Evolutionary conservation across 2,113 vertebrate genomes (phyloP).

Genomic region (Ornithorhynchus anatinus): DNA sequence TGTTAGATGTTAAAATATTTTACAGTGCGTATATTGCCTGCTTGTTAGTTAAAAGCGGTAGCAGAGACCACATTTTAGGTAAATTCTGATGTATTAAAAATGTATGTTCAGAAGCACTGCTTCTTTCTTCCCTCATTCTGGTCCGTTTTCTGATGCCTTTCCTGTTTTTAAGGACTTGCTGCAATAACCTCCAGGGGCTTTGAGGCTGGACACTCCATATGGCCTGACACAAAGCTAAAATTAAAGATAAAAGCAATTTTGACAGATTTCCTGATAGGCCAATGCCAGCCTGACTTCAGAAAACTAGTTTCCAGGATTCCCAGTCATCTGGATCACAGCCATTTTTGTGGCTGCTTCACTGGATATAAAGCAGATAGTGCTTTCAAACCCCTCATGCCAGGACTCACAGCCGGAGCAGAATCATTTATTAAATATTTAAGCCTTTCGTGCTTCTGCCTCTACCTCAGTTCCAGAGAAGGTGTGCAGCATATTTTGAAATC

Average conservation of each 20-base stretch:
- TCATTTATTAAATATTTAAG: slow-evolving; percentile 72
- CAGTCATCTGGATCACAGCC: slow-evolving; percentile 55
- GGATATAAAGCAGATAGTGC: slow-evolving; percentile 36
- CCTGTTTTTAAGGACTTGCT: slow-evolving; percentile 60
- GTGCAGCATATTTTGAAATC: slow-evolving; percentile 40
- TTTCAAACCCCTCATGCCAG: slow-evolving; percentile 44
- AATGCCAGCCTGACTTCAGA: slow-evolving; percentile 50
- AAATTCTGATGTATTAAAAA: slow-evolving; percentile 62
- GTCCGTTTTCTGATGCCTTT: slow-evolving; percentile 55
- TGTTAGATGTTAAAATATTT: slow-evolving; percentile 67
- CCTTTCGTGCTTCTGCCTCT: slow-evolving; percentile 40
- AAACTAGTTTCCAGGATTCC: slow-evolving; percentile 39
- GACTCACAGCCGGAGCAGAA: slow-evolving; percentile 41
- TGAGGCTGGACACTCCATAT: slow-evolving; percentile 60
- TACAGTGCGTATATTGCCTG: slow-evolving; percentile 54
- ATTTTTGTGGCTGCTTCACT: slow-evolving; percentile 44
- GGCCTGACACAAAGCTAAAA: slow-evolving; percentile 67
- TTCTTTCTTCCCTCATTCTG: slow-evolving; percentile 14
- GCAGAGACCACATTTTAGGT: slow-evolving; percentile 51
- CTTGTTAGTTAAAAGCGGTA: slow-evolving; percentile 71
- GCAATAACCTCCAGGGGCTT: slow-evolving; percentile 55
- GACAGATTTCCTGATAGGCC: slow-evolving; percentile 69
- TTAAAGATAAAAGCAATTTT: slow-evolving; percentile 70
- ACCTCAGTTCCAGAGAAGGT: slow-evolving; percentile 2
- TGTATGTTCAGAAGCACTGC: slow-evolving; percentile 36